These are phyloP conservation scores for Cromileptes altivelis DNA, from an alignment of 2,113 vertebrate species.

Conservation along the genomic window DNA sequence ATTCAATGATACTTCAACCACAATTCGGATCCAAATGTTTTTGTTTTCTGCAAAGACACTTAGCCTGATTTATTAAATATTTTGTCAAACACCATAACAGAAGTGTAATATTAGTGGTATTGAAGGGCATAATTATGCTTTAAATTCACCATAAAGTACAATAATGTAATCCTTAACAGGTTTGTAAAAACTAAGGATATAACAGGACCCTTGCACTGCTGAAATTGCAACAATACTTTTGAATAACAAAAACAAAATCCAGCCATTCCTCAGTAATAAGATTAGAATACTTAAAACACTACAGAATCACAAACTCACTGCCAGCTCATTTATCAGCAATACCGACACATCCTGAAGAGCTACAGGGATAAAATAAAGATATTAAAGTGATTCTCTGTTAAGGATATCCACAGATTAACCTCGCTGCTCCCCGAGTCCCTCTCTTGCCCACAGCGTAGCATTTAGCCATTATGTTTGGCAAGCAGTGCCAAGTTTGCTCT, in stretches of 20 bases:
- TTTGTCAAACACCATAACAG: neutral
- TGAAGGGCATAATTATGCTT: neutral
- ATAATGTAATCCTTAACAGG: too few species aligned
- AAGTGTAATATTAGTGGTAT: neutral
- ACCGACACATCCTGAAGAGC: neutral
- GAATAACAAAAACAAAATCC: neutral
- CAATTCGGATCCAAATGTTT: neutral
- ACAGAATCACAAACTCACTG: neutral
- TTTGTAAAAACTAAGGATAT: neutral
- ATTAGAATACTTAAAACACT: neutral
- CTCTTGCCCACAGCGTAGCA: conserved; percentile 13
- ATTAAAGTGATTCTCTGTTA: neutral
- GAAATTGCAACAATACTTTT: neutral
- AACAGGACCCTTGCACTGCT: neutral
- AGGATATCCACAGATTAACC: conserved; percentile 52
- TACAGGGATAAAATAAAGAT: neutral
- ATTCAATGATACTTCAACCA: neutral
- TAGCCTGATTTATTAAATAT: neutral
- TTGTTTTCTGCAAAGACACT: neutral
- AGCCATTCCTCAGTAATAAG: neutral
- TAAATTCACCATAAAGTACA: neutral
- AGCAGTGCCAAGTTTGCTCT: conserved; percentile 42
- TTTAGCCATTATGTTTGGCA: conserved; percentile 29
- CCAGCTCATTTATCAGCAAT: neutral
- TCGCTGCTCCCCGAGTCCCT: neutral